Conservation (phyloP, 2,797 vertebrate species). For the Octomys mimax region DNA sequence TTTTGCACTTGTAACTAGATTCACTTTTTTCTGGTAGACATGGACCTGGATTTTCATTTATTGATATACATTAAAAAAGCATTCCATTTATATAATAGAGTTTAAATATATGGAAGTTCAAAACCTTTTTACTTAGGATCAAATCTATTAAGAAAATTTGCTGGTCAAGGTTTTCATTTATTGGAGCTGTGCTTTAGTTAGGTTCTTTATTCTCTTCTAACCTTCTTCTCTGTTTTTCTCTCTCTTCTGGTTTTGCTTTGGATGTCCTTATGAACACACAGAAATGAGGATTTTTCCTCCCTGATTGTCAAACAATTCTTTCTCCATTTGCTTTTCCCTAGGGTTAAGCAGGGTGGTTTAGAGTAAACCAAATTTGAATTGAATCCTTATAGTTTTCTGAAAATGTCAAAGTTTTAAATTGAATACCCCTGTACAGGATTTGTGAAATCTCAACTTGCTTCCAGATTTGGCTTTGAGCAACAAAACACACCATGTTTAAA, state of each 20-base stretch:
- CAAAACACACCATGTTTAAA: slow-evolving; percentile 62
- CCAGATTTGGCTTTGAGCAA: slow-evolving; percentile 70
- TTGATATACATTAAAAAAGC: slow-evolving; percentile 8
- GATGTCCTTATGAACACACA: slow-evolving; percentile 14
- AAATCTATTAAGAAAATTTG: slow-evolving; percentile 36
- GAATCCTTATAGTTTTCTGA: slow-evolving; percentile 62
- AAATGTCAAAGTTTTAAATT: slow-evolving; percentile 77
- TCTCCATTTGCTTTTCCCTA: slow-evolving; percentile 63
- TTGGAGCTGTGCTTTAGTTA: slow-evolving; percentile 21
- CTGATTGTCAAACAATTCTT: slow-evolving; percentile 46
- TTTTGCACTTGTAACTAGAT: slow-evolving; percentile 33
- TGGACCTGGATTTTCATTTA: slow-evolving; percentile 50
- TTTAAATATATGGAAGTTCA: slow-evolving; percentile 30
- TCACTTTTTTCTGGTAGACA: slow-evolving; percentile 27
- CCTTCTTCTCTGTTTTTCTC: background rate
- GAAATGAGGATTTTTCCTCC: slow-evolving; percentile 54
- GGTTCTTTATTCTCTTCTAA: slow-evolving; percentile 25
- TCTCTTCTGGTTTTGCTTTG: background rate
- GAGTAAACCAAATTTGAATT: slow-evolving; percentile 67
- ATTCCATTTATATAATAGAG: slow-evolving; percentile 24
- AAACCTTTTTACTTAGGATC: background rate
- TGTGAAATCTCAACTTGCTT: slow-evolving; percentile 72
- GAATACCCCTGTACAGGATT: slow-evolving; percentile 39
- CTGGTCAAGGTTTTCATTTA: background rate
- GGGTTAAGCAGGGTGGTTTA: slow-evolving; percentile 68